Percentiles rank a stretch among this genome's conserved stretches.
Evolutionary conservation across 2,113 vertebrate species (phyloP).

Genomic region (Nematolebias whitei): DNA sequence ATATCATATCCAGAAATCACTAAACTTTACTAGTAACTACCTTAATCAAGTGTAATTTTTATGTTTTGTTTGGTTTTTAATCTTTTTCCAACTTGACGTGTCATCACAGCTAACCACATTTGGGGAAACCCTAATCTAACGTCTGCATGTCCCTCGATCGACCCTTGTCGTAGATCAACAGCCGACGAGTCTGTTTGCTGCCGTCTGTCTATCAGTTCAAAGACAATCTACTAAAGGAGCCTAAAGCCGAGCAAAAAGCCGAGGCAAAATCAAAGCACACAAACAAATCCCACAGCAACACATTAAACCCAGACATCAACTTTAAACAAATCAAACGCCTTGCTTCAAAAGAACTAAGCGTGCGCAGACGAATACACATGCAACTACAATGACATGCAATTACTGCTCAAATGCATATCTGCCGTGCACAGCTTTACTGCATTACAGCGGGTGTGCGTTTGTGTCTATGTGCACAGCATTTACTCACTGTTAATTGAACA

Average conservation of each 20-base stretch:
- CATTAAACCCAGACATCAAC: slow-evolving; percentile 74
- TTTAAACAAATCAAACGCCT: slow-evolving; percentile 76
- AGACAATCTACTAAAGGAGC: slow-evolving; percentile 61
- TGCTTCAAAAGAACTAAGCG: slow-evolving; percentile 70
- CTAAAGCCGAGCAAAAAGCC: slow-evolving; percentile 70
- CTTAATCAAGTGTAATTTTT: not conserved
- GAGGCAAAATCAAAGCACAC: slow-evolving; percentile 72
- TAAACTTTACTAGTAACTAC: not conserved
- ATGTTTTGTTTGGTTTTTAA: slow-evolving; percentile 24
- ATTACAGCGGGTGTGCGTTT: slow-evolving; percentile 13
- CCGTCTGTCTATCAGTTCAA: slow-evolving; percentile 65
- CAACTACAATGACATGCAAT: slow-evolving; percentile 53
- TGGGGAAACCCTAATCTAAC: slow-evolving; percentile 59
- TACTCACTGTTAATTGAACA: slow-evolving; percentile 58
- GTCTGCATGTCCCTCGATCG: slow-evolving; percentile 34
- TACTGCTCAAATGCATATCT: slow-evolving; percentile 35
- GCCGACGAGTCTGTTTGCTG: slow-evolving; percentile 39
- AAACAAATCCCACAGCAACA: slow-evolving; percentile 77
- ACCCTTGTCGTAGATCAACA: slow-evolving; percentile 45
- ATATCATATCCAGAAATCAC: not conserved
- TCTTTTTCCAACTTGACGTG: slow-evolving; percentile 24
- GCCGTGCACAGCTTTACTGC: slow-evolving; percentile 6
- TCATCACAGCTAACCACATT: slow-evolving; percentile 41
- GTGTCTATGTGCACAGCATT: slow-evolving; percentile 37
- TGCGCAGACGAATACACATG: slow-evolving; percentile 53